Percentiles rank a stretch among this genome's conserved stretches.
Conservation (phyloP, 2,888 invertebrate species). For the Limnephilus lunatus region DNA sequence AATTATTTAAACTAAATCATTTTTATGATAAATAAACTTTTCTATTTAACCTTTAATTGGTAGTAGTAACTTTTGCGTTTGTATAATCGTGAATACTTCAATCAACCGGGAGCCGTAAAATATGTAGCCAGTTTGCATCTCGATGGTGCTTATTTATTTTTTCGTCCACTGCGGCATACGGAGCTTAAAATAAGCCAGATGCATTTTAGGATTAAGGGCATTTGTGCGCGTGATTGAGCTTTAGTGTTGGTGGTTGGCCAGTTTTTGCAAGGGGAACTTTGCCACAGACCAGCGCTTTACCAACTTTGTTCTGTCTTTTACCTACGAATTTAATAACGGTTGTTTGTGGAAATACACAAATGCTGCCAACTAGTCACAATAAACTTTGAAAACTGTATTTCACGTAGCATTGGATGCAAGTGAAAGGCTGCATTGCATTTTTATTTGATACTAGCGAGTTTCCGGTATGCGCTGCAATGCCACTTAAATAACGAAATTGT, state of each 20-base stretch:
- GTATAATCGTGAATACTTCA: not conserved
- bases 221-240: constrained; percentile 60
- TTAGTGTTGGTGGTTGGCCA: constrained; percentile 43
- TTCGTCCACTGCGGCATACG: constrained; percentile 41
- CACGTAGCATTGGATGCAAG: not conserved
- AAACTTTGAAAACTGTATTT: not conserved
- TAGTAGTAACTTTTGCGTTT: not conserved
- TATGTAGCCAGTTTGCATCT: not conserved
- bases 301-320: constrained; percentile 12
- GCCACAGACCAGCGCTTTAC: constrained; percentile 13
- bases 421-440: not conserved
- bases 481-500: no score
- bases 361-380: not conserved
- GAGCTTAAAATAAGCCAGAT: constrained; percentile 61
- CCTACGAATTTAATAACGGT: not conserved
- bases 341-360: not conserved
- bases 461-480: no score
- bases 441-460: not conserved
- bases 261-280: constrained; percentile 23
- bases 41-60: not conserved
- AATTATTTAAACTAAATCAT: not conserved
- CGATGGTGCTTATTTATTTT: constrained; percentile 52
- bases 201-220: constrained; percentile 60
- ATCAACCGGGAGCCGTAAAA: constrained; percentile 2
- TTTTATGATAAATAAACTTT: not conserved